Percentiles rank a stretch among this genome's conserved stretches.
These are phyloP conservation scores for Gisinianus flammeolus DNA, from an alignment of 2,888 invertebrate species.

Conservation along the genomic window DNA sequence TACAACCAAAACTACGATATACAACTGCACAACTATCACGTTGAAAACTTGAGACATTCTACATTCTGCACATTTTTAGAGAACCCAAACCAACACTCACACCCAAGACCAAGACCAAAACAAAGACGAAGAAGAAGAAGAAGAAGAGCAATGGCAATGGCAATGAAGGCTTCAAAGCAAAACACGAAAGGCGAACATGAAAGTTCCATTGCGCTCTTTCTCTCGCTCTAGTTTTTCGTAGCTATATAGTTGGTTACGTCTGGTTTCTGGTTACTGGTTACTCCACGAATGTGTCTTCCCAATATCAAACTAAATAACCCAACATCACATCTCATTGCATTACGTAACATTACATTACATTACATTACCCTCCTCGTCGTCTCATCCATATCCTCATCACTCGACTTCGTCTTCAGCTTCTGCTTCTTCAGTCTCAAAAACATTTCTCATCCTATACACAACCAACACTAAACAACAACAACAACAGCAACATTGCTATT, in stretches of 20 bases:
- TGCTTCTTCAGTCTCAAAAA: not conserved
- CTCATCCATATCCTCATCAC: too few relatives aligned
- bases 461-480: too few relatives aligned
- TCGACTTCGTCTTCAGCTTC: too few relatives aligned
- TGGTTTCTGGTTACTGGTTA: not conserved
- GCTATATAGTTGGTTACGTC: not conserved
- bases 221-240: not conserved
- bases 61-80: not conserved
- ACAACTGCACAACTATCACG: not conserved
- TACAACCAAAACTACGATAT: too few relatives aligned
- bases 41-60: not conserved
- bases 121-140: too few relatives aligned
- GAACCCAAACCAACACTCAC: too few relatives aligned
- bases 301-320: constrained; percentile 40
- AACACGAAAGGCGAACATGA: constrained; percentile 3
- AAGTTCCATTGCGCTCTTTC: constrained; percentile 31
- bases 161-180: too few relatives aligned
- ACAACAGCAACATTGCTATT: too few relatives aligned
- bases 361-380: constrained; percentile 7
- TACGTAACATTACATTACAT: constrained; percentile 39
- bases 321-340: constrained; percentile 28
- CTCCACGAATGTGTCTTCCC: constrained; percentile 2
- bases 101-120: not conserved
- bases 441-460: not conserved
- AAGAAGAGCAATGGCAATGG: too few relatives aligned